phyloP scores from a whole-genome alignment of 2,797 vertebrate genomes.

The Acanthurus leucopareius region DNA sequence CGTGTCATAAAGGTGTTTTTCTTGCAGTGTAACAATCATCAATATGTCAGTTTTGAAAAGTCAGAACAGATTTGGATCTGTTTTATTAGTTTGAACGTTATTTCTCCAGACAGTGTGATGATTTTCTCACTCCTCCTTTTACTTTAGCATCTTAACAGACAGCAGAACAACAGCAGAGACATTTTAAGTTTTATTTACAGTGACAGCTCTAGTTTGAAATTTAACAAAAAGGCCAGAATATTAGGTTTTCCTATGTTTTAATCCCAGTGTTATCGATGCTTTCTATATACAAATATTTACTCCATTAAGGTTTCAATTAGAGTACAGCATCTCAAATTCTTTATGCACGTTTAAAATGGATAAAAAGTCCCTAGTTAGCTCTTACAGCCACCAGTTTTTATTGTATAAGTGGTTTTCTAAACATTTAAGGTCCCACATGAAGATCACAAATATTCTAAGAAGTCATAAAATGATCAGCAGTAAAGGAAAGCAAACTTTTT shows the following conservation, averaged over 20 bases:
- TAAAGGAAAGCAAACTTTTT: background rate
- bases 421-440: no score
- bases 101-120: background rate
- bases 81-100: background rate
- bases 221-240: background rate
- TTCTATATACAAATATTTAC: no score
- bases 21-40: background rate
- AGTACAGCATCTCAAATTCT: background rate
- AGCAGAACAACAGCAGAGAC: no score
- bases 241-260: background rate
- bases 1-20: background rate
- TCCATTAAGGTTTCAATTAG: background rate
- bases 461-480: no score
- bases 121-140: no score
- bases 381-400: conserved; percentile 16
- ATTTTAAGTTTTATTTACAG: background rate
- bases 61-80: background rate
- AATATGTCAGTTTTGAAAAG: background rate
- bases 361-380: no score
- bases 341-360: background rate
- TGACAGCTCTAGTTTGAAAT: background rate
- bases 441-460: no score
- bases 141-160: background rate
- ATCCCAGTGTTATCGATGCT: background rate
- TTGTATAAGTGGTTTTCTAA: no score